Base-by-base conservation (phyloP, 2,113 vertebrate genomes). In the Notechis scutatus region DNA sequence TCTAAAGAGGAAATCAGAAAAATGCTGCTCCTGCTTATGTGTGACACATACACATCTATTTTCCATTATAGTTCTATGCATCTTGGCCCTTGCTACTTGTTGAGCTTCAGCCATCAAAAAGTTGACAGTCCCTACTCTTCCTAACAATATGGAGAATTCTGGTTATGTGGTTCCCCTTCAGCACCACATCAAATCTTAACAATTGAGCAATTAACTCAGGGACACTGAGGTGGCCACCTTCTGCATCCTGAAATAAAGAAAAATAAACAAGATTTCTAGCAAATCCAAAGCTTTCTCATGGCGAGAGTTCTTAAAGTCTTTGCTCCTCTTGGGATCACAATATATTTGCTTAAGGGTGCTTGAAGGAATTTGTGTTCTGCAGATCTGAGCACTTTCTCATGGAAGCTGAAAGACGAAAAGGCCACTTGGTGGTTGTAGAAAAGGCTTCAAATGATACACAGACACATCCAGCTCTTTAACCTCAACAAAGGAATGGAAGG, bases 381-480 rank as follows among this genome's bases (percentile, higher is more conserved):
- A 95, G 74, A 87, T 95, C 92, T 42, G 92, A 96, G 85, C 91
- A 94, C 94, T 95, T 93, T 55, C 81, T 81, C 90, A 5, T 34
- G 55, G 89, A 95, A 95, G 92, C 88, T 90, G 89, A 94, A 92
- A 90, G 56, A 95, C 59, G 0, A 87, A 91, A 47, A 88, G 45
- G 92, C 69, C 0, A 34, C 87, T 93, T 87, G 91, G 64, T 42
- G 92, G 87, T 85, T 96, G 4, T 85, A 54, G 90, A 94, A 90
- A 93, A 96, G 56, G 93, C 93, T 8, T 94, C 90, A 23, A 92
- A 39, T 59, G 91, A 47, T 94, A 85, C 86, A 90, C 89, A 94
- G 92, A 92, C 57, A 90, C 89, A 29, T 54, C 89, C 95, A 95
- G 56, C 42, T 92, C 50, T 94, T 95, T 96, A 94, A 93, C 92